These are phyloP conservation scores for Rhimphoctona megacephalus DNA, from an alignment of 2,888 invertebrate genomes.

Conservation along the genomic window DNA sequence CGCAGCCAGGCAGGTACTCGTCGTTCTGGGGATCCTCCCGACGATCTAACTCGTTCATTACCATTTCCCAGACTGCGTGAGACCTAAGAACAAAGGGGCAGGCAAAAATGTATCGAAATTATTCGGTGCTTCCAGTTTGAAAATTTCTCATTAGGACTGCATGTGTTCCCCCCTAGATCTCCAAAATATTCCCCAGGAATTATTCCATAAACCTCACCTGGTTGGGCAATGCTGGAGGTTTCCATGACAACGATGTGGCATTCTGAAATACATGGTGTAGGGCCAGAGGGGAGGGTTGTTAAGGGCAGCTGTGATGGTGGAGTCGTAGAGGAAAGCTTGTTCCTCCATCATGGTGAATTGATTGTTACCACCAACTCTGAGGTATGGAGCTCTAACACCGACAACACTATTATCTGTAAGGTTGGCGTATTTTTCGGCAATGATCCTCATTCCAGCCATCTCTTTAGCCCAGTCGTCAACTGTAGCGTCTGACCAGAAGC, in stretches of 20 bases:
- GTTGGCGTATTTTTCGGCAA: conserved; percentile 95
- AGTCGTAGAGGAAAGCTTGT: conserved; percentile 97
- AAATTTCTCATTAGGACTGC: not conserved
- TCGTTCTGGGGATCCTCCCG: conserved; percentile 96
- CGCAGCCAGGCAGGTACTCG: conserved; percentile 95
- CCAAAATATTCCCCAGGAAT: not conserved
- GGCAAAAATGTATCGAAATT: not conserved
- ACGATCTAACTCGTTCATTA: conserved; percentile 96
- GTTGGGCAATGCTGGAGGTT: conserved; percentile 96
- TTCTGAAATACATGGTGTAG: conserved; percentile 98
- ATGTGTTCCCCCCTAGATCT: not conserved
- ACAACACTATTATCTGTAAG: conserved; percentile 96
- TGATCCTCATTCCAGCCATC: conserved; percentile 97
- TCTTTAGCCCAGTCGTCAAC: conserved; percentile 97
- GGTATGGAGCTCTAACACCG: conserved; percentile 95
- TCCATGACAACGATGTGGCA: conserved; percentile 97
- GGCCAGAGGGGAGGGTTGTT: conserved; percentile 98
- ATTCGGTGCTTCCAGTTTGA: not conserved
- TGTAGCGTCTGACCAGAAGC: conserved; percentile 96
- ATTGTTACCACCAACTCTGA: conserved; percentile 97
- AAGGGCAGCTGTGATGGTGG: conserved; percentile 96
- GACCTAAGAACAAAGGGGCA: conserved; percentile 84
- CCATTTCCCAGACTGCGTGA: conserved; percentile 98
- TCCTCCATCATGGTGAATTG: conserved; percentile 99
- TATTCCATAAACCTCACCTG: conserved; percentile 83